Evolutionary conservation across 2,113 vertebrate species (phyloP), one percentile per base, ranked within the genome.

Genomic region (Terrapene triunguis): DNA sequence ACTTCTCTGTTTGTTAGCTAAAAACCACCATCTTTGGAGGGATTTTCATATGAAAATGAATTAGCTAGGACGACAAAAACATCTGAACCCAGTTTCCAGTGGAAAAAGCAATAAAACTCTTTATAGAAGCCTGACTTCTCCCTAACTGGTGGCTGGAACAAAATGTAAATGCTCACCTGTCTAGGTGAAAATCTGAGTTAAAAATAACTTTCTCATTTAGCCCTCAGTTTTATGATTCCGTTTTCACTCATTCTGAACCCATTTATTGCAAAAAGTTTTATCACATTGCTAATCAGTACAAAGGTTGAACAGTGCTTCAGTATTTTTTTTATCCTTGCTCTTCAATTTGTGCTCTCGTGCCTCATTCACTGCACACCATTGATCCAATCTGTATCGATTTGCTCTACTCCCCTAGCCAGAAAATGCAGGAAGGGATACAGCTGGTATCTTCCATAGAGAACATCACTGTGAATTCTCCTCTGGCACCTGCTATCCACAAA

Each of bases 1-100:
- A 1, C 0, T 0, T 69, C 16, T 84, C 80, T 82, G 2, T 80
- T 0, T 0, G 1, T 53, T 86, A 16, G 11, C 4, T 38, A 48
- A 38, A 88, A 4, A 24, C 27, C 38, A 72, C 53, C 4, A 1
- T 5, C 38, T 78, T 85, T 21, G 79, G 84, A 94, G 86, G 84
- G 50, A 78, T 35, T 47, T 62, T 32, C 38, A 32, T 48, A 47
- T 14, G 55, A 84, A 84, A 84, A 3, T 62, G 17, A 54, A 4
- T 27, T 84, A 32, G n/a, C 8, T 25, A 50, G 12, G 7, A 51
- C 19, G 50, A 47, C 44, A 25, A 32, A 80, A 48, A 50, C 47
- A 21, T 32, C 42, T 83, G 38, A 62, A 59, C 32, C 42, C 55
- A 57, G 38, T 82, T 82, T 82, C 0, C 0, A 35, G 14, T 55